Evolutionary conservation across 2,113 vertebrate genomes (phyloP).

Genomic region (Murina feae): DNA sequence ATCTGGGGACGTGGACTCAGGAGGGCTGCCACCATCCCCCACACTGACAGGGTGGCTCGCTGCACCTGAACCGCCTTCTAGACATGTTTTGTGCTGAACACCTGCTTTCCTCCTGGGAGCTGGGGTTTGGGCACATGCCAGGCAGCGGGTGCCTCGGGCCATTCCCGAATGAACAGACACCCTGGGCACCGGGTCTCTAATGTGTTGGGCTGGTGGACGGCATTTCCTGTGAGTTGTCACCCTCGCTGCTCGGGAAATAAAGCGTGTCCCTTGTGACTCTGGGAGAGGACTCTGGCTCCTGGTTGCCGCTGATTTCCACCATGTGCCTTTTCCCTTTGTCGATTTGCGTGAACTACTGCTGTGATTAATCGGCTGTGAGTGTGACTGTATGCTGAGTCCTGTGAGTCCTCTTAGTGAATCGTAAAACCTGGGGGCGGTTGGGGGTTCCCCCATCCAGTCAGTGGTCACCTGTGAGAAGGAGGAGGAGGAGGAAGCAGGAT

Average conservation of each 20-base stretch:
- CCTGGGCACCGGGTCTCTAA: neutral
- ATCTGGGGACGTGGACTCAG: neutral
- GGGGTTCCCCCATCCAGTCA: neutral
- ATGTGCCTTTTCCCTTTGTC: neutral
- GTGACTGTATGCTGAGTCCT: too few species aligned
- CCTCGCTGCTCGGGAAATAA: rapidly evolving
- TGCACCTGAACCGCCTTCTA: neutral
- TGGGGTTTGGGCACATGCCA: neutral
- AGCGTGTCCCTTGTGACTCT: rapidly evolving
- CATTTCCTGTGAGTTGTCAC: neutral
- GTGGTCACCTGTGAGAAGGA: too few species aligned
- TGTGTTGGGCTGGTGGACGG: neutral
- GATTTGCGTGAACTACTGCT: neutral
- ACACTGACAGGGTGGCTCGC: neutral
- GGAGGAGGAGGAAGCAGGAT: neutral
- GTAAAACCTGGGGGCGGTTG: neutral
- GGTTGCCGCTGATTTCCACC: neutral
- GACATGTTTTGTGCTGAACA: neutral
- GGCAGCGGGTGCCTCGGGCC: neutral
- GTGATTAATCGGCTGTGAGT: neutral
- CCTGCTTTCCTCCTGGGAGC: too few species aligned
- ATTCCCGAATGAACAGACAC: neutral
- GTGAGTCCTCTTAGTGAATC: neutral
- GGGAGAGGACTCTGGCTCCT: neutral
- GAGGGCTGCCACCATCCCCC: rapidly evolving